Conservation (phyloP, 1,140 invertebrate species). For the Drosophila pandora region DNA sequence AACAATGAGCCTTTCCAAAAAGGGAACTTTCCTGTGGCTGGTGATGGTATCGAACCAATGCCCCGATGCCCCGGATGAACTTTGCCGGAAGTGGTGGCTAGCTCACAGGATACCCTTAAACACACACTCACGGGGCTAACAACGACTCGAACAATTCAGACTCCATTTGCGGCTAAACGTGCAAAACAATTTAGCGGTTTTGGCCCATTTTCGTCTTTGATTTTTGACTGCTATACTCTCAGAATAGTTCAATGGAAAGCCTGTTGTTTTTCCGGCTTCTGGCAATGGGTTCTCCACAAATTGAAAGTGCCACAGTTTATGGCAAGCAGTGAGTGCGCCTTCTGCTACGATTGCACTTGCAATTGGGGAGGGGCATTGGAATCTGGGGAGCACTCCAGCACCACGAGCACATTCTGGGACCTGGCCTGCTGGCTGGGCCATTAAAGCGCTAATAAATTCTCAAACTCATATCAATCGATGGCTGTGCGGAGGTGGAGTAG, state of each 20-base stretch:
- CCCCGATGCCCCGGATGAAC: slow-evolving; percentile 35
- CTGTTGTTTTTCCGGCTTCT: slow-evolving; percentile 15
- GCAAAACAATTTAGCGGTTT: slow-evolving; percentile 56
- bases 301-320: slow-evolving; percentile 37
- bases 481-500: slow-evolving; percentile 18
- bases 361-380: slow-evolving; percentile 2
- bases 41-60: slow-evolving; percentile 62
- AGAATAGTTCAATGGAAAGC: slow-evolving; percentile 3
- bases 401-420: slow-evolving; percentile 12
- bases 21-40: slow-evolving; percentile 21
- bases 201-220: slow-evolving; percentile 61
- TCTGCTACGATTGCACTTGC: slow-evolving; percentile 38
- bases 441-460: slow-evolving; percentile 65
- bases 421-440: slow-evolving; percentile 22
- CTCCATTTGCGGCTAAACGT: slow-evolving; percentile 31
- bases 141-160: neutral
- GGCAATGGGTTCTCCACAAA: slow-evolving; percentile 41
- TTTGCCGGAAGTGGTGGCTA: slow-evolving; percentile 24
- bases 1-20: slow-evolving; percentile 23
- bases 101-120: slow-evolving; percentile 9
- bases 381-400: slow-evolving; percentile 1
- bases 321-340: slow-evolving; percentile 4
- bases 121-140: slow-evolving; percentile 3
- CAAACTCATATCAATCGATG: slow-evolving; percentile 60
- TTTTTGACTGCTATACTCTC: slow-evolving; percentile 40